phyloP scores from a whole-genome alignment of 2,888 invertebrate genomes.

The Cremastobaeus sp. region DNA sequence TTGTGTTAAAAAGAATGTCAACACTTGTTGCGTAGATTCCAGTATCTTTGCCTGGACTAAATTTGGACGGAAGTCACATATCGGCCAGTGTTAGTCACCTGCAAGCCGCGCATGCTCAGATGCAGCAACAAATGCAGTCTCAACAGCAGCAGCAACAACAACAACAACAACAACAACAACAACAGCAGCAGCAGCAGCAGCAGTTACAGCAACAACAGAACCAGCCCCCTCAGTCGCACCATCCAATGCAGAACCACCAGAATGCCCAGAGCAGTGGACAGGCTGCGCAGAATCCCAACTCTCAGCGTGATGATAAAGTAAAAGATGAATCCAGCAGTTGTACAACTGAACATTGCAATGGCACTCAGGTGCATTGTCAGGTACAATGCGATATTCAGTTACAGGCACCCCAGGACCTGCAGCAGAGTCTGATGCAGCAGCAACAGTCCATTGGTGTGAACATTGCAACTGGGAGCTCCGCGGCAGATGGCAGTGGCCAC shows the following conservation, averaged over 20 bases:
- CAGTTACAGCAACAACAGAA: slow-evolving; percentile 59
- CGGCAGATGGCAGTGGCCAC: slow-evolving; percentile 68
- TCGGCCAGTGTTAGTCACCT: slow-evolving; percentile 74
- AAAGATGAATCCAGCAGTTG: slow-evolving; percentile 74
- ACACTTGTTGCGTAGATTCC: slow-evolving; percentile 72
- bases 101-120: slow-evolving; percentile 74
- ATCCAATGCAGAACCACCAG: slow-evolving; percentile 71
- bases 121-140: slow-evolving; percentile 64
- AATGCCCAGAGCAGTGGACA: slow-evolving; percentile 78
- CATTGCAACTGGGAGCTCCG: slow-evolving; percentile 68
- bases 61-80: slow-evolving; percentile 75
- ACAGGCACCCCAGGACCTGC: slow-evolving; percentile 75
- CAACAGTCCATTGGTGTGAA: slow-evolving; percentile 77
- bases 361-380: slow-evolving; percentile 77
- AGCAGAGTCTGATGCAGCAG: slow-evolving; percentile 78
- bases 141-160: slow-evolving; percentile 61
- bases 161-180: slow-evolving; percentile 58
- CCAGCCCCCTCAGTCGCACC: slow-evolving; percentile 56
- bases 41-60: slow-evolving; percentile 76
- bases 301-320: slow-evolving; percentile 78
- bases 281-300: slow-evolving; percentile 69
- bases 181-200: slow-evolving; percentile 55
- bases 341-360: slow-evolving; percentile 74
- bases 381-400: slow-evolving; percentile 78
- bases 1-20: no score